Conservation (phyloP, 2,888 invertebrate genomes). For the Escarpia spicata region DNA sequence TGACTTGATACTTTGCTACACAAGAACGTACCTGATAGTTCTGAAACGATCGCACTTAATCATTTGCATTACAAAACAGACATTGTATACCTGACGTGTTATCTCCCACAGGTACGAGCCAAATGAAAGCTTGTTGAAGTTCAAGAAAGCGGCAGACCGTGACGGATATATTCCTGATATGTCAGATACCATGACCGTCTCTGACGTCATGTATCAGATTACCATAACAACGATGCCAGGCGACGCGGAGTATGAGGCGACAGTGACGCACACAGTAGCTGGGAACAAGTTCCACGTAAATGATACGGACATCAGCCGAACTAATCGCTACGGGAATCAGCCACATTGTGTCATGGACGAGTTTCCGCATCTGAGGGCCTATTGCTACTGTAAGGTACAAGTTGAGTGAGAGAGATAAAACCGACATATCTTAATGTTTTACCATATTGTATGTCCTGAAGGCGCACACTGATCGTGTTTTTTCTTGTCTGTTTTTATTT, state of each 20-base stretch:
- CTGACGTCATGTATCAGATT: constrained; percentile 74
- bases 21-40: no score
- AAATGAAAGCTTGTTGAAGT: background rate
- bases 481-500: no score
- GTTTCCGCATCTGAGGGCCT: constrained; percentile 77
- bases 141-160: background rate
- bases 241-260: constrained; percentile 83
- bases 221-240: constrained; percentile 81
- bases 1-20: no score
- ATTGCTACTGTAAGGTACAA: constrained; percentile 45
- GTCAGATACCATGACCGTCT: background rate
- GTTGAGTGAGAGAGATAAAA: no score
- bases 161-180: background rate
- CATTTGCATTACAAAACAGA: background rate
- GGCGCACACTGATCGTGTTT: no score
- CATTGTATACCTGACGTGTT: background rate
- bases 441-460: no score
- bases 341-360: constrained; percentile 80
- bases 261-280: constrained; percentile 65
- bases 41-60: no score
- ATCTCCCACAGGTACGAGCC: background rate
- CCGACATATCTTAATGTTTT: no score
- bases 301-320: constrained; percentile 68
- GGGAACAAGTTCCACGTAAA: background rate
- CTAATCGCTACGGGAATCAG: constrained; percentile 84